Evolutionary conservation across 2,113 vertebrate species (phyloP).

Genomic region (Gopherus evgoodei): DNA sequence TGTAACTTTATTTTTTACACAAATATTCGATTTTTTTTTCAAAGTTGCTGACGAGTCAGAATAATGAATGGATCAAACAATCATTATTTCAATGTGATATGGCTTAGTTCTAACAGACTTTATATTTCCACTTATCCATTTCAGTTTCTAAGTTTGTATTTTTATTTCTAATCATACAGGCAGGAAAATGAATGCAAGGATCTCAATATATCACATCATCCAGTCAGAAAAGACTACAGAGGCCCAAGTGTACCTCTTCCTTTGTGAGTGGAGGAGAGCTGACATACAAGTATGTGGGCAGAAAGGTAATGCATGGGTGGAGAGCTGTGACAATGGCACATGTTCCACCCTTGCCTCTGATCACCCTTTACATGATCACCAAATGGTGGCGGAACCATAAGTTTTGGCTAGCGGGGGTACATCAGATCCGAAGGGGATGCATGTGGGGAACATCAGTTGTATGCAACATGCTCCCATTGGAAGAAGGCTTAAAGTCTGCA

Average conservation of each 20-base stretch:
- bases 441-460: not conserved
- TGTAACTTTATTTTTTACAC: not conserved
- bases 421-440: not conserved
- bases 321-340: not conserved
- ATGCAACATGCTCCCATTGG: not conserved
- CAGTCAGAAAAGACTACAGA: not conserved
- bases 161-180: rapidly evolving
- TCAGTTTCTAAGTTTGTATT: not conserved
- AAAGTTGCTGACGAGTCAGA: not conserved
- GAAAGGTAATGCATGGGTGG: not conserved
- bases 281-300: rapidly evolving
- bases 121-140: not conserved
- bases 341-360: not conserved
- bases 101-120: not conserved
- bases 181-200: not conserved
- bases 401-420: not conserved
- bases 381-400: not conserved
- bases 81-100: not conserved
- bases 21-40: not conserved
- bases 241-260: rapidly evolving
- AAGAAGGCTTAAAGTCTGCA: not conserved
- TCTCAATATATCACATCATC: not conserved
- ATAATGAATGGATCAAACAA: not conserved
- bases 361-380: not conserved
- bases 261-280: rapidly evolving